Conservation (phyloP, 2,113 vertebrate species). For the Hoplias malabaricus region DNA sequence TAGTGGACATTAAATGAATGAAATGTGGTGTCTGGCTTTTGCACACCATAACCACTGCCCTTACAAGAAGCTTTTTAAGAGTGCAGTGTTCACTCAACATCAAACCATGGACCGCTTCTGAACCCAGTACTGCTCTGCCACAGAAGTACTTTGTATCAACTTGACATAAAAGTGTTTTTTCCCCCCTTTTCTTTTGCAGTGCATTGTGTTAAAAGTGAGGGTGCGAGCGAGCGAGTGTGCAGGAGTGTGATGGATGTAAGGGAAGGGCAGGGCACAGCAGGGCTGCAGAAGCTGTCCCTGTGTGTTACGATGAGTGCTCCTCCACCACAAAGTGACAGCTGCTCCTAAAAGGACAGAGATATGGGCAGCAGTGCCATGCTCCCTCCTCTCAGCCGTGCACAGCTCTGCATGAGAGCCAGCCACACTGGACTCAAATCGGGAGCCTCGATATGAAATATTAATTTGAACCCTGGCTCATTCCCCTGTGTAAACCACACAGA, state of each 20-base stretch:
- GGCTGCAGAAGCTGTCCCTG: not conserved
- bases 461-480: conserved; percentile 41
- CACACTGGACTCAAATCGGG: conserved; percentile 45
- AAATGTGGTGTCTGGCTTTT: too few relatives aligned
- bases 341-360: conserved; percentile 37
- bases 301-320: conserved; percentile 28
- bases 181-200: not conserved
- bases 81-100: not conserved
- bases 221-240: not conserved
- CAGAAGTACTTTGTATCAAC: not conserved
- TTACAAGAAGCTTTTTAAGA: too few relatives aligned
- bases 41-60: too few relatives aligned
- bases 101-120: not conserved
- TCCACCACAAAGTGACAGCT: conserved; percentile 28
- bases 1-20: too few relatives aligned
- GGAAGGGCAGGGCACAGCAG: conserved; percentile 2
- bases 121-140: not conserved
- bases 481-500: conserved; percentile 35
- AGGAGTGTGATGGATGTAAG: conserved; percentile 7
- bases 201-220: not conserved
- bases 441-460: conserved; percentile 55
- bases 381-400: conserved; percentile 24
- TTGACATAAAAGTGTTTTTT: not conserved
- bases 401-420: conserved; percentile 25
- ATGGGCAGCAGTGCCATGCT: conserved; percentile 1